These are phyloP conservation scores for Pseudopleuronectes americanus DNA, from an alignment of 2,797 vertebrate genomes.

Conservation along the genomic window DNA sequence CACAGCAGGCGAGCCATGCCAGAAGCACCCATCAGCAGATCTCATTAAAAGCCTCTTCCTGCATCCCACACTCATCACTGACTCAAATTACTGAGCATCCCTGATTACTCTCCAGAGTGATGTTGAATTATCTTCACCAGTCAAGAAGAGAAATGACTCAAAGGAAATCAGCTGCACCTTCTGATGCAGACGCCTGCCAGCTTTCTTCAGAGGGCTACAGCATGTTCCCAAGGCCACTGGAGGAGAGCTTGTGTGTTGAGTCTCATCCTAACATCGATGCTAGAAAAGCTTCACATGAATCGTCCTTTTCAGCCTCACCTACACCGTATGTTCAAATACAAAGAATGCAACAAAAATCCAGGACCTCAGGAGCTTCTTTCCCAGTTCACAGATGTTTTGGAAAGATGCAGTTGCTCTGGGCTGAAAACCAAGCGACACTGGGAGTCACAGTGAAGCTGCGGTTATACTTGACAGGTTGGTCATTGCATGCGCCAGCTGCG, in stretches of 20 bases:
- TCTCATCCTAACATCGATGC: conserved; percentile 16
- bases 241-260: background rate
- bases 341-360: background rate
- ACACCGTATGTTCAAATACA: background rate
- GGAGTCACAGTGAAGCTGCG: background rate
- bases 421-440: conserved; percentile 12
- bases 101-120: conserved; percentile 53
- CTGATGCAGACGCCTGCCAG: conserved; percentile 1
- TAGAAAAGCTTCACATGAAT: conserved; percentile 3
- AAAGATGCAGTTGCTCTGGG: conserved; percentile 3
- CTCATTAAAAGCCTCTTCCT: conserved; percentile 61
- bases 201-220: conserved; percentile 20
- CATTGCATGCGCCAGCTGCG: too few relatives aligned
- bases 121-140: conserved; percentile 40
- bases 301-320: background rate
- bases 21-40: conserved; percentile 49
- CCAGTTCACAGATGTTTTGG: conserved; percentile 8
- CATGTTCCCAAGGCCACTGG: background rate
- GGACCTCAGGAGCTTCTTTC: background rate
- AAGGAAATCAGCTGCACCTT: conserved; percentile 19
- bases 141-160: conserved; percentile 27
- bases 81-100: conserved; percentile 67
- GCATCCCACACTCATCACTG: conserved; percentile 60
- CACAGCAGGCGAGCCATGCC: conserved; percentile 34
- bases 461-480: background rate